Evolutionary conservation across 1,140 invertebrate genomes (phyloP), one percentile per base, ranked within the genome.

Genomic region (Eulimnadia texana): DNA sequence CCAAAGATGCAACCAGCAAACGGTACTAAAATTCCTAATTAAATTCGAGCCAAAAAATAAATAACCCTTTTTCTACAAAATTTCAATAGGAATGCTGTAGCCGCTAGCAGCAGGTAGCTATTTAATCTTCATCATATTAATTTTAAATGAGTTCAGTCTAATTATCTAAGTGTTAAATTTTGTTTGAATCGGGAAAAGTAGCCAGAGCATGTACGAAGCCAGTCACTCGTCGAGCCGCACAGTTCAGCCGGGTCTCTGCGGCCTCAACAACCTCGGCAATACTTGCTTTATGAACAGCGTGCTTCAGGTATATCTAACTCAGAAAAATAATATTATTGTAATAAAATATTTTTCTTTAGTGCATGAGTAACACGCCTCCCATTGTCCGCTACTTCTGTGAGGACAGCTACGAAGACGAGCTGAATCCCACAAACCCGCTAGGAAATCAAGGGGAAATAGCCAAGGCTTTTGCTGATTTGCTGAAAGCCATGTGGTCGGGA

Each of bases 201-300:
- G 33, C 6, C 33, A 42, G 33, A 9, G 6, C 6, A 16, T 16
- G 6, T 42, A 9, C 6, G 33, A 42, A 16, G 33, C 33, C 6
- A 42, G 33, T 42, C 33, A 58, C 42, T 49, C 62, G 20, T 63
- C 56, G 20, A 49, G 60, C 23, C 47, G 29, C 51, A 54, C 19
- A 47, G 63, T 59, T 23, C 63, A 68, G 23, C 76, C 76, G 19
- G 79, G 79, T 42, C 66, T 79, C n/a, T 80, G 77, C 72, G 79
- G 79, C 3, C 68, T 81, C 13, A 71, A 71, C 58, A 83, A 83
- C 68, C 69, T 83, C 25, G 81, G 81, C 23, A 83, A 83, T 68
- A 83, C 81, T 1, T 83, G 82, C 66, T 83, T 84, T 66, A 83
- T 81, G 79, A 81, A 81, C 67, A 75, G 76, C 63, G 78, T 80